Percentiles rank a stretch among this genome's conserved stretches.
Evolutionary conservation across 1,140 invertebrate genomes (phyloP).

Genomic region (Cryptotermes secundus): DNA sequence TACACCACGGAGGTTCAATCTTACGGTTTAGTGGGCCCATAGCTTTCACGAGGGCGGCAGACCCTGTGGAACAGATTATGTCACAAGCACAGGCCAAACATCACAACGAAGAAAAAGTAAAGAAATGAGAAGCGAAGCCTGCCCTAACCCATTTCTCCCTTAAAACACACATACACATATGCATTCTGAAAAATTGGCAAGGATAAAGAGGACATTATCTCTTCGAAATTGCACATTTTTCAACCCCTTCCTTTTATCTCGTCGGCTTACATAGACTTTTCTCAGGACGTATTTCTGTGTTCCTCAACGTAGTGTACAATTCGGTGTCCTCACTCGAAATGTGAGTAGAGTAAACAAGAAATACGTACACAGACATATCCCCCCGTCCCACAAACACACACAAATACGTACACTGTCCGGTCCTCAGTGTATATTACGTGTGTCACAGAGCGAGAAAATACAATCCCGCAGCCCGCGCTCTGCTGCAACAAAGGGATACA

Average conservation of each 20-base stretch:
- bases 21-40: neutral
- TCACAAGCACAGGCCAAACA: neutral
- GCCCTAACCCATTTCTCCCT: neutral
- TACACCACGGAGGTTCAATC: neutral
- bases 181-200: neutral
- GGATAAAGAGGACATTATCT: neutral
- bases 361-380: too few species aligned
- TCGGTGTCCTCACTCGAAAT: neutral
- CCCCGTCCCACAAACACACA: too few species aligned
- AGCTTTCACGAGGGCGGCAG: neutral
- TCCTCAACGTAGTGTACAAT: too few species aligned
- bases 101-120: neutral
- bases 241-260: neutral
- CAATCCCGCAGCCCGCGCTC: too few species aligned
- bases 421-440: too few species aligned
- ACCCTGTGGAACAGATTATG: neutral
- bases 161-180: neutral
- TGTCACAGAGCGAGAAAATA: too few species aligned
- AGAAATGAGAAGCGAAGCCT: neutral
- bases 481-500: too few species aligned
- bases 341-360: neutral
- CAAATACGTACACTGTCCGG: too few species aligned
- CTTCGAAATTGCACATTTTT: neutral
- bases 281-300: neutral
- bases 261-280: neutral